Conservation (phyloP, 2,888 invertebrate genomes). For the Acrobasis consociella region DNA sequence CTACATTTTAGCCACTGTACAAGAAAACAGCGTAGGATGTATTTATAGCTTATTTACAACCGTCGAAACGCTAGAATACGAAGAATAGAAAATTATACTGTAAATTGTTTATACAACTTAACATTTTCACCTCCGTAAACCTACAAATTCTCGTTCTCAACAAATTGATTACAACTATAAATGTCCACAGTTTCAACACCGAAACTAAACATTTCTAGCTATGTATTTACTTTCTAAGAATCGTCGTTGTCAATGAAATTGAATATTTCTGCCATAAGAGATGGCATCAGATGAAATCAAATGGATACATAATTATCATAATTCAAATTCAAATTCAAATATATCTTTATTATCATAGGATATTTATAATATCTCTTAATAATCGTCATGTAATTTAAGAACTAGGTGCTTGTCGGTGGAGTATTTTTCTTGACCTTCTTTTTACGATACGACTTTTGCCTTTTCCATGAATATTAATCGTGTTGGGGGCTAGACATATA, state of each 20-base stretch:
- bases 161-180: constrained; percentile 22
- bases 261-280: no score
- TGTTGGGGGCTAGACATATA: no score
- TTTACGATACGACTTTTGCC: no score
- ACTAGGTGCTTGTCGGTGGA: no score
- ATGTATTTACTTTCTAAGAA: constrained; percentile 48
- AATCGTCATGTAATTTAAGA: no score
- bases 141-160: constrained; percentile 21
- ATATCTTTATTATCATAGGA: no score
- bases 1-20: background rate
- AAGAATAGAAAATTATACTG: background rate
- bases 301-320: no score
- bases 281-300: no score
- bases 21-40: background rate
- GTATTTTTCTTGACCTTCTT: no score
- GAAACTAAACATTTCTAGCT: constrained; percentile 29
- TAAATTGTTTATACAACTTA: constrained; percentile 8
- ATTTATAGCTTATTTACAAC: constrained; percentile 35
- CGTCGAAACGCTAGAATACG: background rate
- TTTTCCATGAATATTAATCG: no score
- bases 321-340: no score
- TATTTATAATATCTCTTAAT: no score
- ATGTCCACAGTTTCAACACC: constrained; percentile 21
- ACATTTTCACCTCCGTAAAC: constrained; percentile 18
- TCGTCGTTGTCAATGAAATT: constrained; percentile 27